These are phyloP conservation scores for Bolinopsis microptera DNA, from an alignment of 37 sponge, comb jelly and placozoan species.

Conservation along the genomic window DNA sequence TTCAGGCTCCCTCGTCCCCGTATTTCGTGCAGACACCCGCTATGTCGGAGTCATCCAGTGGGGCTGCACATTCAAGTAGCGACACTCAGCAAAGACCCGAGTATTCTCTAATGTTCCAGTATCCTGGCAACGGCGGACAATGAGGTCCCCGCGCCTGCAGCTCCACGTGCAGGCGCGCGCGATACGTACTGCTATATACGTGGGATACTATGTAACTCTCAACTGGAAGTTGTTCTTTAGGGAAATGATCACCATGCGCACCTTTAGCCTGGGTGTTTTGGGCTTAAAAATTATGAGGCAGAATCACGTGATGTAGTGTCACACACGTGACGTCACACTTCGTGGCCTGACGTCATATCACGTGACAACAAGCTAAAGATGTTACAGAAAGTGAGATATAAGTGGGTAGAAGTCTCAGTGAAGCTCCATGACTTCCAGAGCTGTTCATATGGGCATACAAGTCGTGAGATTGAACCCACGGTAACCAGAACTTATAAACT, in stretches of 20 bases:
- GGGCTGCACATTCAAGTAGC: neutral
- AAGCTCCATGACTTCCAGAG: too few relatives aligned
- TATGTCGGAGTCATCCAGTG: slow-evolving; percentile 3
- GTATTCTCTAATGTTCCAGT: slow-evolving; percentile 52
- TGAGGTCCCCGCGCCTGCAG: neutral
- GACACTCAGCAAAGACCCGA: neutral
- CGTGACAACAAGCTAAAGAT: neutral
- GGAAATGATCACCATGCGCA: neutral
- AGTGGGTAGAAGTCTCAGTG: too few relatives aligned
- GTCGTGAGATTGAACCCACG: neutral
- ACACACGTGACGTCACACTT: too few relatives aligned
- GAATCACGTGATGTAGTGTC: neutral
- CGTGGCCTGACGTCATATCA: neutral
- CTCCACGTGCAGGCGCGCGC: slow-evolving; percentile 60
- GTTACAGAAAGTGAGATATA: neutral
- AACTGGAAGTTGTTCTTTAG: neutral
- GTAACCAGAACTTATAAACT: neutral
- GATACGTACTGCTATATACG: too few relatives aligned
- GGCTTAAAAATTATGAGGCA: neutral
- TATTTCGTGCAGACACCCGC: slow-evolving; percentile 45
- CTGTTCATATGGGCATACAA: neutral
- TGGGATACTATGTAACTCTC: too few relatives aligned
- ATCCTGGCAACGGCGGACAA: slow-evolving; percentile 39
- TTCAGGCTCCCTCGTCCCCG: slow-evolving; percentile 40
- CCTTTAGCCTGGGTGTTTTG: neutral